phyloP scores from a whole-genome alignment of 2,113 vertebrate species.

The Oceanites oceanicus region DNA sequence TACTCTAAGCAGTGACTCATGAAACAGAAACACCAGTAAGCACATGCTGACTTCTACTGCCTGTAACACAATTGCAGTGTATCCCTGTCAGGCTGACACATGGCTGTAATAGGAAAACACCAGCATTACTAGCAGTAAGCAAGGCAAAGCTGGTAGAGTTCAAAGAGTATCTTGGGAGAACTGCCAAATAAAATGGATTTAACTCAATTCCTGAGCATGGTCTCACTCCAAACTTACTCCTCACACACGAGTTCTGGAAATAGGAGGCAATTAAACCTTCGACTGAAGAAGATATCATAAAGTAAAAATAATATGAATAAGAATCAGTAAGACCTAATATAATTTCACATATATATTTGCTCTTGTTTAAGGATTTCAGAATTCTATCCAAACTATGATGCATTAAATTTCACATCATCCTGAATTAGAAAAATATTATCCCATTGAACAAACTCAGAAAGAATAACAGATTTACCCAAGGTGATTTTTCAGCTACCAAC shows the following conservation, averaged over 20 bases:
- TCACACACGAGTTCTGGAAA: not conserved
- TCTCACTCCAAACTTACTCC: not conserved
- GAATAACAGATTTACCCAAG: not conserved
- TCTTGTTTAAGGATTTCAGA: not conserved
- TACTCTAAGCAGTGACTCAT: not conserved
- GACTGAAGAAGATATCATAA: not conserved
- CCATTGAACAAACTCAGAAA: not conserved
- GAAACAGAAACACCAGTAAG: not conserved
- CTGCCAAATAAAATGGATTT: not conserved
- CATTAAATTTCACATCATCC: not conserved
- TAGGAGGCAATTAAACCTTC: not conserved
- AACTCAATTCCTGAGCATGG: not conserved
- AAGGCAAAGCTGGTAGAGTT: not conserved
- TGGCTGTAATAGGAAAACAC: not conserved
- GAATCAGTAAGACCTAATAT: not conserved
- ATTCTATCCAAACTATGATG: not conserved
- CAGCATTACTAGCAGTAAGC: not conserved
- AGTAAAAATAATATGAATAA: not conserved
- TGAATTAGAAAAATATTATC: not conserved
- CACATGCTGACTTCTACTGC: not conserved
- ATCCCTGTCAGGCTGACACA: not conserved
- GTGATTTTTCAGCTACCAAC: not conserved
- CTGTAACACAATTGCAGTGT: not conserved
- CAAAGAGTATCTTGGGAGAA: not conserved
- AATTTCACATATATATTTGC: not conserved